These are phyloP conservation scores for Dermatemys mawii DNA, from an alignment of 2,113 vertebrate species.

Conservation along the genomic window DNA sequence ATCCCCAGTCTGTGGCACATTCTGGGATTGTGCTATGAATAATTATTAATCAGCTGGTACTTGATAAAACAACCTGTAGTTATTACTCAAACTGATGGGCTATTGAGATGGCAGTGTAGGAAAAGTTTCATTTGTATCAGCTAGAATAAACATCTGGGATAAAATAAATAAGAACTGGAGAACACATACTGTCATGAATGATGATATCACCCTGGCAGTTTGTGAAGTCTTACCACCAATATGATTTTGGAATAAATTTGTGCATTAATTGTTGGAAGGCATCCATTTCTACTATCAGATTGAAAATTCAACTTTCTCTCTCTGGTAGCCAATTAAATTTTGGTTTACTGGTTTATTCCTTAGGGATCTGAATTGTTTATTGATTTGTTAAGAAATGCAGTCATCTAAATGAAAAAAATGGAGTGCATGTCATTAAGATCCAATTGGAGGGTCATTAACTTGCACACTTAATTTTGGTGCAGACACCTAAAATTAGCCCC, in stretches of 20 bases:
- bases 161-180: neutral
- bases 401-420: conserved; percentile 42
- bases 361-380: conserved; percentile 27
- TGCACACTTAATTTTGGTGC: conserved; percentile 42
- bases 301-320: neutral
- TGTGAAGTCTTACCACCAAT: neutral
- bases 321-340: neutral
- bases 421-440: conserved; percentile 27
- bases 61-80: neutral
- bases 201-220: neutral
- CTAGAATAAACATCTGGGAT: neutral
- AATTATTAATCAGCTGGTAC: neutral
- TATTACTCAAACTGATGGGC: neutral
- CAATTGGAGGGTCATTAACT: conserved; percentile 21
- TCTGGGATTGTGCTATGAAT: fast-evolving
- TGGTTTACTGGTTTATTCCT: neutral
- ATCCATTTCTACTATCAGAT: neutral
- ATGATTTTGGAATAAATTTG: neutral
- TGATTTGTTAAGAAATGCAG: conserved; percentile 41
- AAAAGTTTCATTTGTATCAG: neutral
- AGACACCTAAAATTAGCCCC: neutral
- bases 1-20: neutral
- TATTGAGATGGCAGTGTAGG: neutral
- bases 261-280: neutral
- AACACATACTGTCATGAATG: neutral